phyloP scores from a whole-genome alignment of 2,113 vertebrate genomes.

The Vanacampus margaritifer region DNA sequence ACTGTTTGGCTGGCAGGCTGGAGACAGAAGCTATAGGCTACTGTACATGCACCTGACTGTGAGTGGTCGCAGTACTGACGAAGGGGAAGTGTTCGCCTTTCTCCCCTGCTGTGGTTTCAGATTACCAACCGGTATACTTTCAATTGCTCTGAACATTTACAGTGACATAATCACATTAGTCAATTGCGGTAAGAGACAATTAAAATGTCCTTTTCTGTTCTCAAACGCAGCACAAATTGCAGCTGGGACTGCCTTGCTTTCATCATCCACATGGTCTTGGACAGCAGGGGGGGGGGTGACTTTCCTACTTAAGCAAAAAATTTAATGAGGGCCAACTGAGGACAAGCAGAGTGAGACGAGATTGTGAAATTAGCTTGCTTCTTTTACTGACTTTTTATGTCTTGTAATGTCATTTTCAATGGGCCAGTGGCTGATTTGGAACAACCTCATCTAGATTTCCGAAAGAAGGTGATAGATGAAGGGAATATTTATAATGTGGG shows the following conservation, averaged over 20 bases:
- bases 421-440: constrained; percentile 6
- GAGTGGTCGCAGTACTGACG: not conserved
- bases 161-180: constrained; percentile 6
- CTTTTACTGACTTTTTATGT: constrained; percentile 14
- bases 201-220: constrained; percentile 9
- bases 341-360: constrained; percentile 20
- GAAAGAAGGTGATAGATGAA: constrained; percentile 35
- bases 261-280: constrained; percentile 23
- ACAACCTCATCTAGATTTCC: constrained; percentile 20
- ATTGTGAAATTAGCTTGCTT: constrained; percentile 13
- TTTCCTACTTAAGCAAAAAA: constrained; percentile 20
- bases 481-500: constrained; percentile 20
- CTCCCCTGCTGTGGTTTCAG: constrained; percentile 3
- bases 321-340: constrained; percentile 18
- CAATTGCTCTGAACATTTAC: not conserved
- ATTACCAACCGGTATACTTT: not conserved
- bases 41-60: constrained; percentile 34
- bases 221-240: constrained; percentile 17
- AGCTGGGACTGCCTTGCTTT: constrained; percentile 15
- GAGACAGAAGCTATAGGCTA: constrained; percentile 18
- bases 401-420: constrained; percentile 18
- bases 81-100: not conserved
- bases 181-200: not conserved
- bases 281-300: constrained; percentile 21
- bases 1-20: constrained; percentile 12